These are phyloP conservation scores for Ecliptopera silaceata DNA, from an alignment of 2,888 invertebrate genomes.

Conservation along the genomic window DNA sequence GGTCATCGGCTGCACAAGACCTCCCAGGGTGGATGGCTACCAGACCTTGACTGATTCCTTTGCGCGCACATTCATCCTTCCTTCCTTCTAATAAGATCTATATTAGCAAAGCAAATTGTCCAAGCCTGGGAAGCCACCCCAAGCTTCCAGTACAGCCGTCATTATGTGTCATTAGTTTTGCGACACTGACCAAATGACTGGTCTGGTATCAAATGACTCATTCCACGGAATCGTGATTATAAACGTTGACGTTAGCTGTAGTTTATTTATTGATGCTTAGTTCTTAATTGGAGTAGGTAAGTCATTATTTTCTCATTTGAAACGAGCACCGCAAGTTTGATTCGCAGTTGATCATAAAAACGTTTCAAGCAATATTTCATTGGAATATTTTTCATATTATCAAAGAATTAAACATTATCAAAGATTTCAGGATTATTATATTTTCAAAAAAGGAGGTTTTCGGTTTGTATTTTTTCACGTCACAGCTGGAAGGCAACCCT, in stretches of 20 bases:
- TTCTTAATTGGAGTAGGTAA: too few species aligned
- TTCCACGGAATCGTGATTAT: constrained; percentile 68
- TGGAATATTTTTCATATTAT: too few species aligned
- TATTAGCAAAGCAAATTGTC: constrained; percentile 38
- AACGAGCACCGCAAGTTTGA: too few species aligned
- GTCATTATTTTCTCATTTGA: too few species aligned
- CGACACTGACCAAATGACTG: constrained; percentile 82
- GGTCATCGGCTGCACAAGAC: constrained; percentile 67
- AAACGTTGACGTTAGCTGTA: too few species aligned
- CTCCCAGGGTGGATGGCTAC: constrained; percentile 67
- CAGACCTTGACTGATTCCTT: constrained; percentile 72
- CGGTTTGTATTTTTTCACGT: too few species aligned
- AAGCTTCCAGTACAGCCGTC: constrained; percentile 68
- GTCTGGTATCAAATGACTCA: constrained; percentile 81
- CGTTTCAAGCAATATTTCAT: too few species aligned
- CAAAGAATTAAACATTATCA: too few species aligned
- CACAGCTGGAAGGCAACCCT: too few species aligned
- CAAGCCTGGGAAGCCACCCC: constrained; percentile 46
- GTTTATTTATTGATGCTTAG: neutral
- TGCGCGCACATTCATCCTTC: constrained; percentile 40
- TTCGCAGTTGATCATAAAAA: too few species aligned
- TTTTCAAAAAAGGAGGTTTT: too few species aligned
- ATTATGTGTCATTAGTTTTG: constrained; percentile 83
- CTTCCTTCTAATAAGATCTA: constrained; percentile 47
- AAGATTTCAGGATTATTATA: too few species aligned